Evolutionary conservation across 2,888 invertebrate species (phyloP).

Genomic region (Cosmopolites sordidus): DNA sequence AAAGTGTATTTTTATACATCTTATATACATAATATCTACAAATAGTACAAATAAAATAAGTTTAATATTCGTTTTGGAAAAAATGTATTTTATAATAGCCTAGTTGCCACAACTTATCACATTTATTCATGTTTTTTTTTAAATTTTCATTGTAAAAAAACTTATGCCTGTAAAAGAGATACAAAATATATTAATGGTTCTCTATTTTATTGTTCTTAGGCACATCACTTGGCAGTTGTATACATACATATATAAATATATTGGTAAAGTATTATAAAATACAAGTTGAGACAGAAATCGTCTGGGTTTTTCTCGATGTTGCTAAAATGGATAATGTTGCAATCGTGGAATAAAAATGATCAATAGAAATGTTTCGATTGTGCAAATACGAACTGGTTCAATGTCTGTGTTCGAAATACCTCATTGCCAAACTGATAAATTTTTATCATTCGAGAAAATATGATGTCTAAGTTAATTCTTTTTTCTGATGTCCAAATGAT

Average conservation of each 20-base stretch:
- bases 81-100: constrained; percentile 11
- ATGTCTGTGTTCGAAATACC: neutral
- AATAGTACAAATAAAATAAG: constrained; percentile 11
- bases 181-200: constrained; percentile 11
- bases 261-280: constrained; percentile 1
- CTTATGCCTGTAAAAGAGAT: constrained; percentile 15
- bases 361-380: too few relatives aligned
- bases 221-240: constrained; percentile 18
- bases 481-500: too few relatives aligned
- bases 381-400: too few relatives aligned
- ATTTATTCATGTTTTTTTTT: constrained; percentile 11
- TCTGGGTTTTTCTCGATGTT: neutral
- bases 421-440: neutral
- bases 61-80: constrained; percentile 14
- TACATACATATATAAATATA: neutral
- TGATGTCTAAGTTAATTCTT: too few relatives aligned
- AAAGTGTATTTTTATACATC: constrained; percentile 12
- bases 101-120: constrained; percentile 23
- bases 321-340: neutral
- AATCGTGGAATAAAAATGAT: neutral
- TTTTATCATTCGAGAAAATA: neutral
- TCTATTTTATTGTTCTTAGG: constrained; percentile 5
- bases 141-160: constrained; percentile 11
- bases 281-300: neutral
- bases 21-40: constrained; percentile 18